These are phyloP conservation scores for Tipula vernalis DNA, from an alignment of 2,888 invertebrate species.

Conservation along the genomic window DNA sequence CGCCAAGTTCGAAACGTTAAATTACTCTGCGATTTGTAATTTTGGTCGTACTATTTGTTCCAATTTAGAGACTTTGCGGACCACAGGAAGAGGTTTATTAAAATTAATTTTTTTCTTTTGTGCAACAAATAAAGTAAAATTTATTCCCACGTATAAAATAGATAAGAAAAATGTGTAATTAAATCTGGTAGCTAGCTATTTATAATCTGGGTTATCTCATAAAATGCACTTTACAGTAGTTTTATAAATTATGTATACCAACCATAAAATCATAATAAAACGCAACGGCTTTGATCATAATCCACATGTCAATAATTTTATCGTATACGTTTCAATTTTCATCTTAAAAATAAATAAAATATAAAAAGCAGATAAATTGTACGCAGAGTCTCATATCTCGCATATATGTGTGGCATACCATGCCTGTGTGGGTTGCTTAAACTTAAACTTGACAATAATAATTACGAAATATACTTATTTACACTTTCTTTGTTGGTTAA, in stretches of 20 bases:
- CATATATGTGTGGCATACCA: background rate
- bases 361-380: background rate
- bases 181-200: background rate
- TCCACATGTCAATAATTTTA: background rate
- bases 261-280: background rate
- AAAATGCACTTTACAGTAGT: background rate
- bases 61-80: no score
- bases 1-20: no score
- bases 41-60: no score
- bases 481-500: background rate
- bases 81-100: no score
- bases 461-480: background rate
- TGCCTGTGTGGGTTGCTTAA: background rate
- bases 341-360: background rate
- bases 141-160: background rate
- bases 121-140: background rate
- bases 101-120: no score
- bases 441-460: constrained; percentile 4
- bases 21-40: no score
- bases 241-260: background rate
- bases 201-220: background rate
- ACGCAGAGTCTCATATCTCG: background rate
- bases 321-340: background rate
- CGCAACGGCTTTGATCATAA: background rate
- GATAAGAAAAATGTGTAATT: background rate